Percentiles rank a stretch among this genome's conserved stretches.
phyloP scores from a whole-genome alignment of 2,888 invertebrate species.

The Apotomis capreana region DNA sequence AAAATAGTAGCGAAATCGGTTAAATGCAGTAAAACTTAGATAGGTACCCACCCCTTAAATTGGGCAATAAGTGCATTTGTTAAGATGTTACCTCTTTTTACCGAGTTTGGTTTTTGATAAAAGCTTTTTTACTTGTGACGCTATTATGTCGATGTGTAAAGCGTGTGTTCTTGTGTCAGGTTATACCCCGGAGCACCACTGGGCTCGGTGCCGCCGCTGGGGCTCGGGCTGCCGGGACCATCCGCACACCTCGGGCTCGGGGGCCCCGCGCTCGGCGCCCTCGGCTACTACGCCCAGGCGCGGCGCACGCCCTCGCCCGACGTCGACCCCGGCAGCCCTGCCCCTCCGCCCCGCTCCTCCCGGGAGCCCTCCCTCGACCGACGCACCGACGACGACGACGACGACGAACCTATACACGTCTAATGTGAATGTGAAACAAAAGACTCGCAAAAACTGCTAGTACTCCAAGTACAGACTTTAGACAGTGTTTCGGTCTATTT shows the following conservation, averaged over 20 bases:
- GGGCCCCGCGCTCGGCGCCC: slow-evolving; percentile 85
- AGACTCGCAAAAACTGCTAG: slow-evolving; percentile 13
- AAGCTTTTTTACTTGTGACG: too few relatives aligned
- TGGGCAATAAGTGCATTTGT: too few relatives aligned
- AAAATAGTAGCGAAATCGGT: too few relatives aligned
- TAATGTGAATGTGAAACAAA: slow-evolving; percentile 57
- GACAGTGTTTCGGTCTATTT: slow-evolving; percentile 31
- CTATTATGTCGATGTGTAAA: slow-evolving; percentile 17
- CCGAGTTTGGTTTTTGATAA: too few relatives aligned
- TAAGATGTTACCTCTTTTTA: too few relatives aligned
- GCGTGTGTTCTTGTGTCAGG: slow-evolving; percentile 61
- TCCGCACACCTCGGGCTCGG: slow-evolving; percentile 87
- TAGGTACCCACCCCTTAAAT: too few relatives aligned
- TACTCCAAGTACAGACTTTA: slow-evolving; percentile 15
- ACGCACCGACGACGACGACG: slow-evolving; percentile 81
- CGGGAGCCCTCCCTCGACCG: slow-evolving; percentile 70
- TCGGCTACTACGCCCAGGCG: slow-evolving; percentile 79
- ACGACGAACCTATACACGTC: slow-evolving; percentile 86
- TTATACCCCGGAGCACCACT: slow-evolving; percentile 85
- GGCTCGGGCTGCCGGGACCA: slow-evolving; percentile 86
- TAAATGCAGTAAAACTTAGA: too few relatives aligned
- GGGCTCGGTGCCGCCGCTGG: slow-evolving; percentile 80
- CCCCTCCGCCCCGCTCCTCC: slow-evolving; percentile 78
- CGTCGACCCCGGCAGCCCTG: slow-evolving; percentile 84
- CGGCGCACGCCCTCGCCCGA: slow-evolving; percentile 80